These are phyloP conservation scores for Chaetodon trifascialis DNA, from an alignment of 2,113 vertebrate species.

Conservation along the genomic window DNA sequence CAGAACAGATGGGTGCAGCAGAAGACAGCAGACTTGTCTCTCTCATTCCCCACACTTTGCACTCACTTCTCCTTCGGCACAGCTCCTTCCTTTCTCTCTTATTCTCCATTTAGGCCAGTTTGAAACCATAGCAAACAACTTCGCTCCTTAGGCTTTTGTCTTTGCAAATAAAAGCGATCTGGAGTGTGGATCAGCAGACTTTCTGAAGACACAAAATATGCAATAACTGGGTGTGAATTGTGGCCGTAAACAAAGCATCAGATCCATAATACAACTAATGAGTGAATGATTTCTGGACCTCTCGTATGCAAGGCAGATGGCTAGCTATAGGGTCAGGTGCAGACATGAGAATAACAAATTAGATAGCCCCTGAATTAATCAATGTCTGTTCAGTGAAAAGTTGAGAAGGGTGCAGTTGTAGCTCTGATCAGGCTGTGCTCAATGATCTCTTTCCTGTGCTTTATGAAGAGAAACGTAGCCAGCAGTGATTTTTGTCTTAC, in stretches of 20 bases:
- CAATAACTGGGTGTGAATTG: conserved; percentile 49
- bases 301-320: conserved; percentile 73
- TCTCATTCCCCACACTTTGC: conserved; percentile 67
- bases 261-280: conserved; percentile 53
- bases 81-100: conserved; percentile 59
- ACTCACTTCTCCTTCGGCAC: conserved; percentile 59
- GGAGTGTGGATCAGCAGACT: conserved; percentile 24
- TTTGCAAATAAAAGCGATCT: conserved; percentile 64
- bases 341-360: conserved; percentile 77
- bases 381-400: conserved; percentile 29
- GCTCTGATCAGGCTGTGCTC: not conserved
- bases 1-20: conserved; percentile 86
- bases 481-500: conserved; percentile 60
- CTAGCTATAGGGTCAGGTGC: conserved; percentile 77
- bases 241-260: conserved; percentile 51
- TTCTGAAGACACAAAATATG: conserved; percentile 41
- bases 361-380: conserved; percentile 57
- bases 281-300: conserved; percentile 50
- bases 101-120: conserved; percentile 54
- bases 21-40: conserved; percentile 81
- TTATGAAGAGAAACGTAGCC: conserved; percentile 10
- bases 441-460: conserved; percentile 7
- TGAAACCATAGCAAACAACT: conserved; percentile 64
- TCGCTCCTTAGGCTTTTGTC: conserved; percentile 60
- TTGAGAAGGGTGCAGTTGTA: conserved; percentile 19